phyloP scores from a whole-genome alignment of 2,888 invertebrate genomes.

The Spatulosminthurus flaviceps region DNA sequence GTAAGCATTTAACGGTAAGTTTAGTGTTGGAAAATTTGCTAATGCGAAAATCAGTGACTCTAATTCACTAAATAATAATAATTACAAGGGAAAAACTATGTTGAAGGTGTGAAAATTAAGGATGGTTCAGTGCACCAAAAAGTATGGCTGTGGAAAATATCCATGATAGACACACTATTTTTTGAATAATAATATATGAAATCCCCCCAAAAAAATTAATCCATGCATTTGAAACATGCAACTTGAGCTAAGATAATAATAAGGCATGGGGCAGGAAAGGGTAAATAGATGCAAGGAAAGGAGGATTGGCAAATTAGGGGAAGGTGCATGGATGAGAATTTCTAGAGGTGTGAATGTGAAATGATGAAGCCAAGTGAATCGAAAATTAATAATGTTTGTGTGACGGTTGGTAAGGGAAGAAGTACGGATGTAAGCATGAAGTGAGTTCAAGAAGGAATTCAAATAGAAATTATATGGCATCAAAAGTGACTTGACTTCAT shows the following conservation, averaged over 20 bases:
- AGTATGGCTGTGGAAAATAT: background rate
- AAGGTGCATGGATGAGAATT: background rate
- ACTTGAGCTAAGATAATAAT: background rate
- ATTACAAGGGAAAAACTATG: background rate
- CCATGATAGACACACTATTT: too few species aligned
- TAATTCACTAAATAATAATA: slow-evolving; percentile 20
- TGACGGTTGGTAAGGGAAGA: background rate
- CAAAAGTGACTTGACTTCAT: slow-evolving; percentile 34
- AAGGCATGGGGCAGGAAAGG: slow-evolving; percentile 8
- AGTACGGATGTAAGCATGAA: slow-evolving; percentile 31
- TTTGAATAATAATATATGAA: too few species aligned
- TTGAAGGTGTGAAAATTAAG: background rate
- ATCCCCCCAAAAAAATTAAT: too few species aligned
- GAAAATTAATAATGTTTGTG: slow-evolving; percentile 31
- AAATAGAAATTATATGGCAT: slow-evolving; percentile 36
- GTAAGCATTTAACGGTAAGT: background rate
- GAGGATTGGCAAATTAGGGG: slow-evolving; percentile 13
- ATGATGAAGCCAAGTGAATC: slow-evolving; percentile 34
- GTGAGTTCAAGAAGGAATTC: slow-evolving; percentile 39
- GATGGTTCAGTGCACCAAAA: background rate
- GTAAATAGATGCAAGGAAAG: slow-evolving; percentile 24
- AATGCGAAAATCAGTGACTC: background rate
- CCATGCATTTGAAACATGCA: too few species aligned
- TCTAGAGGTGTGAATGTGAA: slow-evolving; percentile 24
- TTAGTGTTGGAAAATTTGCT: background rate